These are phyloP conservation scores for Dryocosmus kuriphilus DNA, from an alignment of 2,888 invertebrate genomes.

Conservation along the genomic window DNA sequence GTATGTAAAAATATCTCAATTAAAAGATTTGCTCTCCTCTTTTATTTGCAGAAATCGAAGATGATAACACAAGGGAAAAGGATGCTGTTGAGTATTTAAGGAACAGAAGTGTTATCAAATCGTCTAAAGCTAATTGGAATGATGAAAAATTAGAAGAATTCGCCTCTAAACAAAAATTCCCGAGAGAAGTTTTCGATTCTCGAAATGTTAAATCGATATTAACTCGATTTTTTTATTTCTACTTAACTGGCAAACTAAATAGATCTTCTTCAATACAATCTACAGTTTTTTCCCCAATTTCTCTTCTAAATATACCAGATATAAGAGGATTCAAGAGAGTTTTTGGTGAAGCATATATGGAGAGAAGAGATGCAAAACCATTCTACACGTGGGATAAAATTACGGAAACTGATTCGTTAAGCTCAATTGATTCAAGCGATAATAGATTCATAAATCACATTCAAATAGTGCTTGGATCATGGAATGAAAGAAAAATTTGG, in stretches of 20 bases:
- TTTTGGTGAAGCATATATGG: background rate
- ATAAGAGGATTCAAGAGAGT: background rate
- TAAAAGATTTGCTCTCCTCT: background rate
- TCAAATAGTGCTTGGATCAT: background rate
- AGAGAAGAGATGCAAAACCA: background rate
- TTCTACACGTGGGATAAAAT: background rate
- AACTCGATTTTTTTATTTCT: background rate
- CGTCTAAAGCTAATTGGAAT: background rate
- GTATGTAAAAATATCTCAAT: too few species aligned
- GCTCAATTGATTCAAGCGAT: background rate
- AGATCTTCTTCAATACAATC: background rate
- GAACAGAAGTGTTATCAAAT: background rate
- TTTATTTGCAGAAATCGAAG: background rate
- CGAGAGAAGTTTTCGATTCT: background rate
- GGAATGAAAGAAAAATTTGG: conserved; percentile 4
- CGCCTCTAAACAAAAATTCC: background rate
- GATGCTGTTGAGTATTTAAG: background rate
- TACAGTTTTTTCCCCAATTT: background rate
- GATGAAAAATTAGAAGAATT: background rate
- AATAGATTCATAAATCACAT: background rate
- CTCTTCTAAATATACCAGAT: background rate
- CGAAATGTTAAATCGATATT: background rate
- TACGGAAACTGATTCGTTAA: background rate
- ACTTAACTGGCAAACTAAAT: background rate
- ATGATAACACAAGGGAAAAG: background rate